These are phyloP conservation scores for Mantis religiosa DNA, from an alignment of 2,888 invertebrate species.

Conservation along the genomic window DNA sequence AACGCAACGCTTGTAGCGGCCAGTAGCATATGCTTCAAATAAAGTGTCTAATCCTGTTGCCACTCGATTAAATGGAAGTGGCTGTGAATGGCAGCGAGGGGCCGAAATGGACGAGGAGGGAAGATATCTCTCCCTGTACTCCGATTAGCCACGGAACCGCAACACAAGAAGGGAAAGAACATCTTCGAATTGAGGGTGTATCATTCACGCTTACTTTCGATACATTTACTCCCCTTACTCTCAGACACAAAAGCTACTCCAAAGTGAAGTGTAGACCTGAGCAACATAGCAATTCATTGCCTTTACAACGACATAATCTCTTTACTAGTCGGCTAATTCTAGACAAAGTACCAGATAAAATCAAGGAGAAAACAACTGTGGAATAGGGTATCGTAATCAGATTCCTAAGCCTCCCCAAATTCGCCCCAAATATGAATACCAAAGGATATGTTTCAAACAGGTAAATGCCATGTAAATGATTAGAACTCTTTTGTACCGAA, in stretches of 20 bases:
- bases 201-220: neutral
- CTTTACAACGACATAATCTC: neutral
- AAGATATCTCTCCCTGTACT: neutral
- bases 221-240: neutral
- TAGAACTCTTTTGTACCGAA: too few relatives aligned
- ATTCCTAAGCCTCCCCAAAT: too few relatives aligned
- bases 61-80: conserved; percentile 9
- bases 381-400: too few relatives aligned
- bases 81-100: neutral
- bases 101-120: neutral
- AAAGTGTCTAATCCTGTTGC: conserved; percentile 20
- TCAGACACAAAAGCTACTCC: neutral
- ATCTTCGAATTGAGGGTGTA: neutral
- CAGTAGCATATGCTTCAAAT: conserved; percentile 13
- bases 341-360: neutral
- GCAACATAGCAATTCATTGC: neutral
- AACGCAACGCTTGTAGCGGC: neutral
- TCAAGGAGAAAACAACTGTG: too few relatives aligned
- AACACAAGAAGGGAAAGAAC: neutral
- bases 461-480: too few relatives aligned
- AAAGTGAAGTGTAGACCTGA: neutral
- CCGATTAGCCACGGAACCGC: neutral
- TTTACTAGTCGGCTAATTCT: neutral
- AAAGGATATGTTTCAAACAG: too few relatives aligned
- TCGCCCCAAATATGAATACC: too few relatives aligned